A percentile compares a stretch with the other conserved stretches of the same genome.
Evolutionary conservation across 1,140 invertebrate genomes (phyloP).

Genomic region (Paracyclopina nana): DNA sequence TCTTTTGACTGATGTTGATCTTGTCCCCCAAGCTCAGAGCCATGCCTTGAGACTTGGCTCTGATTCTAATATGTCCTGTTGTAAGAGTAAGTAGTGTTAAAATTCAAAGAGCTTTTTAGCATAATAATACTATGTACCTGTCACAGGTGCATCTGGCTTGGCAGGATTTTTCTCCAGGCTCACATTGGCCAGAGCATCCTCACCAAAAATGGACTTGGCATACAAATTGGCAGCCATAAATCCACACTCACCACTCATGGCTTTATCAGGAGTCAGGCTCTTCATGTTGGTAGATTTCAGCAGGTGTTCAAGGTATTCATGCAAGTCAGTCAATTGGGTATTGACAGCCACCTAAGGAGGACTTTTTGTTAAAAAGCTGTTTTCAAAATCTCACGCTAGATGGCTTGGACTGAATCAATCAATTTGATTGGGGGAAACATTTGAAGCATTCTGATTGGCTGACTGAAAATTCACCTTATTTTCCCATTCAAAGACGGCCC

Average conservation of each 20-base stretch:
- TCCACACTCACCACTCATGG: constrained; percentile 82
- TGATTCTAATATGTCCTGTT: constrained; percentile 38
- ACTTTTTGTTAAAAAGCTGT: too few species aligned
- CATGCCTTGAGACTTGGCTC: constrained; percentile 89
- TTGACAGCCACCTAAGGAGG: constrained; percentile 59
- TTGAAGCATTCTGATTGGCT: constrained; percentile 6
- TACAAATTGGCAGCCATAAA: constrained; percentile 99
- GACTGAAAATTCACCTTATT: constrained; percentile 55
- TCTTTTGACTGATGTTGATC: constrained; percentile 77
- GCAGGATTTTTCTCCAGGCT: constrained; percentile 88
- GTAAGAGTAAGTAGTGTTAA: background rate
- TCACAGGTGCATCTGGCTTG: constrained; percentile 65
- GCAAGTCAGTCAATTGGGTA: constrained; percentile 75
- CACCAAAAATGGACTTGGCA: constrained; percentile 95
- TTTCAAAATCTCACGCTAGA: too few species aligned
- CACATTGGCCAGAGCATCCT: constrained; percentile 93
- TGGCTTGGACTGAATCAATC: too few species aligned
- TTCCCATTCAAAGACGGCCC: constrained; percentile 99
- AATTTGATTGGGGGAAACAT: too few species aligned
- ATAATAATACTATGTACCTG: constrained; percentile 42
- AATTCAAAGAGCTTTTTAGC: background rate
- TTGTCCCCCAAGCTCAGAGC: constrained; percentile 87
- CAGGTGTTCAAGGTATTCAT: constrained; percentile 79
- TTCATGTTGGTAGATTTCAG: constrained; percentile 96
- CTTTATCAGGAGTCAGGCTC: constrained; percentile 88